Conservation (phyloP, 2,888 invertebrate species). For the Yponomeuta sedellus region DNA sequence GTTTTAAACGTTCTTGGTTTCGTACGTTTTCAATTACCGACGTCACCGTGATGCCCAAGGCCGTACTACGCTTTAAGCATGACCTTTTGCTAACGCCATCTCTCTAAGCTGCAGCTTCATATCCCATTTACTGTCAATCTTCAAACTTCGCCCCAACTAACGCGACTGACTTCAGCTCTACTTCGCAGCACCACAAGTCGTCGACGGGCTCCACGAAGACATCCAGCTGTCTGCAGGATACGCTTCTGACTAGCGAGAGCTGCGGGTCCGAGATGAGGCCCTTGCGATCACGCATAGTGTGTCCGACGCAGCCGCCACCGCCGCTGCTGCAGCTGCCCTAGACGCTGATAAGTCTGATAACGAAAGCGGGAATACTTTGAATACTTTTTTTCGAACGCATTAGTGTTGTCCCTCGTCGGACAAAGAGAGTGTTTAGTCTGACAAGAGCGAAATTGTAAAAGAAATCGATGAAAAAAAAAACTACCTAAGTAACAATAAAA, state of each 20-base stretch:
- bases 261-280: constrained; percentile 56
- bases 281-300: constrained; percentile 24
- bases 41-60: no score
- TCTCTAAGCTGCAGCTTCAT: not conserved
- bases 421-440: no score
- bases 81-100: no score
- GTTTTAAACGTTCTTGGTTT: no score
- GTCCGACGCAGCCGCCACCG: not conserved
- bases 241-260: constrained; percentile 54
- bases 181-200: constrained; percentile 54
- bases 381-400: not conserved
- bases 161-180: not conserved
- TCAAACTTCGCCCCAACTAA: not conserved
- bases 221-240: constrained; percentile 63
- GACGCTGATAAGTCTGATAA: not conserved
- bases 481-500: no score
- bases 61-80: no score
- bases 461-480: no score
- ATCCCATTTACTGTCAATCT: not conserved
- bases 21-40: no score
- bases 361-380: not conserved
- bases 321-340: not conserved
- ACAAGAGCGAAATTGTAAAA: no score
- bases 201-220: constrained; percentile 65
- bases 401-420: no score